A percentile compares a stretch with the other conserved stretches of the same genome.
Evolutionary conservation across 2,797 vertebrate species (phyloP).

Genomic region (Syngnathus rostellatus): DNA sequence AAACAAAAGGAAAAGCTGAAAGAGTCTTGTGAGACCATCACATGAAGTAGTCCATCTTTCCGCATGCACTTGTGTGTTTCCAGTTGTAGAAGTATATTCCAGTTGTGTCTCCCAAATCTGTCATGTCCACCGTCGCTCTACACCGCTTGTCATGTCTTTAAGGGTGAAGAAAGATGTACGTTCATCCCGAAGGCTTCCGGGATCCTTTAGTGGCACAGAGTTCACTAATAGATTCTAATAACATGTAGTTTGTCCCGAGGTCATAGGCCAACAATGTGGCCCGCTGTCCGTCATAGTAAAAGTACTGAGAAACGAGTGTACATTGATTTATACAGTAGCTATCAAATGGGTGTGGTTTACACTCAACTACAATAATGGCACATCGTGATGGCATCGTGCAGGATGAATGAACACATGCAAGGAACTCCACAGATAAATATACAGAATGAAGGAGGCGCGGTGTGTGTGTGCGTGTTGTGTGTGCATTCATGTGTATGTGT

Average conservation of each 20-base stretch:
- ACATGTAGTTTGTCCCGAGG: background rate
- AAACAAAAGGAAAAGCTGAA: conserved; percentile 15
- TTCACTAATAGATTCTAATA: background rate
- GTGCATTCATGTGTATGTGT: conserved; percentile 16
- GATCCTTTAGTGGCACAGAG: background rate
- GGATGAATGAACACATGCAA: conserved; percentile 57
- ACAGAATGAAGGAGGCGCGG: conserved; percentile 45
- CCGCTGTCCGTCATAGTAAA: conserved; percentile 13
- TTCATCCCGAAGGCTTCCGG: background rate
- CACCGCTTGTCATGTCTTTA: background rate
- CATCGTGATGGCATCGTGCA: conserved; percentile 57
- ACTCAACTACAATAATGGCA: conserved; percentile 31
- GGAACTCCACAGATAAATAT: conserved; percentile 57
- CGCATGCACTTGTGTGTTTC: conserved; percentile 3
- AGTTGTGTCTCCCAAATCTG: background rate
- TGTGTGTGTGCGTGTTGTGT: background rate
- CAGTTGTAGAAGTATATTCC: conserved; percentile 3
- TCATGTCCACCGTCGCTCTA: background rate
- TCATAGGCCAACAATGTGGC: conserved; percentile 1
- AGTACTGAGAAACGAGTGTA: conserved; percentile 13
- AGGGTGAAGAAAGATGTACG: background rate
- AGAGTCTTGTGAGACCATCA: background rate
- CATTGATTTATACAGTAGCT: conserved; percentile 13
- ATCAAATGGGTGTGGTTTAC: background rate
- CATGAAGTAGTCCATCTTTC: conserved; percentile 9